These are phyloP conservation scores for Mythimna lalbum DNA, from an alignment of 2,888 invertebrate species.

Conservation along the genomic window DNA sequence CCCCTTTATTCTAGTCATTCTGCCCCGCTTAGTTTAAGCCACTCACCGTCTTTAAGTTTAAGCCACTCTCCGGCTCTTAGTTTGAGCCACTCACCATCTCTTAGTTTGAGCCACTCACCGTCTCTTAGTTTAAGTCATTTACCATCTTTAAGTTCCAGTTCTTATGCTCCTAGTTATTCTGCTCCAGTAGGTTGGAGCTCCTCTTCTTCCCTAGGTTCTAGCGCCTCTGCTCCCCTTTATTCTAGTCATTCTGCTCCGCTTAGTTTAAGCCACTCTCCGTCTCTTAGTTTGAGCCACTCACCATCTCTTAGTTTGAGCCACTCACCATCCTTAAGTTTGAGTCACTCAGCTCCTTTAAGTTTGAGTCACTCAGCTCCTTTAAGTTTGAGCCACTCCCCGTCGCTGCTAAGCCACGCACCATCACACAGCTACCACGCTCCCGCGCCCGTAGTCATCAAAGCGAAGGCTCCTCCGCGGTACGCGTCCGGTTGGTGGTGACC, in stretches of 20 bases:
- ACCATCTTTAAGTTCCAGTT: too few relatives aligned
- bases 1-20: conserved; percentile 14
- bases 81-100: conserved; percentile 16
- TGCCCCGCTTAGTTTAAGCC: conserved; percentile 27
- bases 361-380: conserved; percentile 23
- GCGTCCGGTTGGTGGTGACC: conserved; percentile 58
- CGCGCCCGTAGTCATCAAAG: conserved; percentile 53
- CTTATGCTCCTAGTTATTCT: too few relatives aligned
- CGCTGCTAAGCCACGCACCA: conserved; percentile 16
- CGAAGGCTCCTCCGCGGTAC: conserved; percentile 49
- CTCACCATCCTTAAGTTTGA: conserved; percentile 20
- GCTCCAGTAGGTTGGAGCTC: too few relatives aligned
- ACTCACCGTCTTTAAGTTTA: conserved; percentile 8
- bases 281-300: conserved; percentile 26
- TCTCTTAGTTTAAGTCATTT: conserved; percentile 31
- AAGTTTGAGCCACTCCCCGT: conserved; percentile 13
- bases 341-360: conserved; percentile 33
- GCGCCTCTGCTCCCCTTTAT: conserved; percentile 26
- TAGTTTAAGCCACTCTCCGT: conserved; percentile 25
- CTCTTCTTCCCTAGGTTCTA: conserved; percentile 18
- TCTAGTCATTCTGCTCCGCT: conserved; percentile 22
- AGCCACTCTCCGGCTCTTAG: conserved; percentile 6
- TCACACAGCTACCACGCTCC: conserved; percentile 15
- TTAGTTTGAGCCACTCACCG: conserved; percentile 13
- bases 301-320: conserved; percentile 25